Evolutionary conservation across 2,797 vertebrate genomes (phyloP), one percentile per base, ranked within the genome.

Genomic region (Crocidura indochinensis): DNA sequence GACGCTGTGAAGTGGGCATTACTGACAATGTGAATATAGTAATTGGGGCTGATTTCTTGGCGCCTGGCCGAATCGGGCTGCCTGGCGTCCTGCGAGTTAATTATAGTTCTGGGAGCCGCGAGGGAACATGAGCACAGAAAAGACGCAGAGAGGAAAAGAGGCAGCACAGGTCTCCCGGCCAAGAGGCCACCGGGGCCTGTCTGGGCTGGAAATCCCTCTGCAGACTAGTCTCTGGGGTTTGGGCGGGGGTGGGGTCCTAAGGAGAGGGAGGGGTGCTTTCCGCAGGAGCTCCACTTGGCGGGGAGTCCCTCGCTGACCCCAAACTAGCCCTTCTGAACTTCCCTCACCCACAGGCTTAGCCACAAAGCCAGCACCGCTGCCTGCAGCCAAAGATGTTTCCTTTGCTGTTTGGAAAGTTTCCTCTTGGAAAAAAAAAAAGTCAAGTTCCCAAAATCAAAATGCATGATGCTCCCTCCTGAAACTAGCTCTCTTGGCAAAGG

Each of bases 21-120:
- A 97, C 98, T 98, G 98, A 98, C 98, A 98, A 97, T 94, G 97
- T 97, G 98, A 98, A 98, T 98, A 95, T 95, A 98, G 98, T 98
- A 98, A 99, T 98, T 98, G 98, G 98, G 98, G 98, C 97, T 98
- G 98, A 98, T 98, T 98, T 98, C 97, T 95, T 98, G 98, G 98
- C 98, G 93, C 96, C 60, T 92, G 91, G 98, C 98, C 98, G 94
- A 96, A 97, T 85, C 97, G 96, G 97, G 97, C 98, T 97, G 97
- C 97, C 97, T 98, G 97, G 98, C 96, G 97, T 98, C 98, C 98
- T 95, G 97, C 20, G 95, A 98, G 98, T 98, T 98, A 98, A 98
- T 98, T 98, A 98, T 94, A 98, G 98, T 97, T 98, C 97, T 98
- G 96, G 95, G 95, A 95, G 92, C 96, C 90, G 97, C 97, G 96